Evolutionary conservation across 2,113 vertebrate genomes (phyloP), one percentile per base, ranked within the genome.

Genomic region (Pandion haliaetus): DNA sequence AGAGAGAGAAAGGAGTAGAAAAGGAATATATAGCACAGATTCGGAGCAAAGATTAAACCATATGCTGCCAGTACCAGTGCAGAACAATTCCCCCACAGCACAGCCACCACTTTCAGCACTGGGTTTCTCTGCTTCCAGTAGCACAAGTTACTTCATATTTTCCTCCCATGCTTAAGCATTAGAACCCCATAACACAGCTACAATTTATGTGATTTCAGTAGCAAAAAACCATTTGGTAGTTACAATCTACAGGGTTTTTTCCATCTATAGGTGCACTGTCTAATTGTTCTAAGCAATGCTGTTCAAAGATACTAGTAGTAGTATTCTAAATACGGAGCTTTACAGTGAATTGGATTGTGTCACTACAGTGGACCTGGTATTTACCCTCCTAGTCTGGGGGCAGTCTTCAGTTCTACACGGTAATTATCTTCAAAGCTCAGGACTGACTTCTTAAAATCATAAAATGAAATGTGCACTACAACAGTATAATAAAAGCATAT

Each of bases 121-220:
- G 8, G 10, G 12, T 34, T 79, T 74, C 32, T 59, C 58, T 69
- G 10, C 40, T 59, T 91, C 50, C 50, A 65, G 36, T 11, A 71
- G 31, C 40, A 44, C 23, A 42, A 19, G 6, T 19, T 32, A 7
- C 29, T 81, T 73, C 0, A 0, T 25, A 17, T 57, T 73, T 70
- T 66, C 45, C 38, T 71, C 73, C 26, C 25, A 58, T 1, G 0
- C 18, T 69, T 57, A 38, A 72, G 19, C 25, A 47, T 38, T 20
- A 86, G 71, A 89, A 84, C 15, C 16, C 40, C 25, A 7, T 42
- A 76, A 40, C 1, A 8, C 72, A 69, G 34, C 24, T 52, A 81
- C 24, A 81, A 31, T 20, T 57, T n/a, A 26, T 14, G 10, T 13
- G 10, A 47, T 81, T 76, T 59, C 58, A 57, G 14, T 19, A 91